Conservation (phyloP, 2,113 vertebrate species). For the Notarius lentiginosus region DNA sequence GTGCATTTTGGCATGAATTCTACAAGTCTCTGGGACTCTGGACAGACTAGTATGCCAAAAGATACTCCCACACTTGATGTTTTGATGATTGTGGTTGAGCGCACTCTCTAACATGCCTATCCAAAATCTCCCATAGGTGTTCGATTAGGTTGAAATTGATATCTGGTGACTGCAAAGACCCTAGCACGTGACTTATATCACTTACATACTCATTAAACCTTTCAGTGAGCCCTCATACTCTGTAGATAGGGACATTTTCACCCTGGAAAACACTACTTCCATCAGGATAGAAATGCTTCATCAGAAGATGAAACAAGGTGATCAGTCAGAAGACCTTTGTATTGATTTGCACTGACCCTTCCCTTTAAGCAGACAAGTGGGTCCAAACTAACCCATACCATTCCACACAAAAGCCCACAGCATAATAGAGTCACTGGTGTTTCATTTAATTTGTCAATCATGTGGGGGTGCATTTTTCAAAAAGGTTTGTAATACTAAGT, state of each 20-base stretch:
- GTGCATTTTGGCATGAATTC: background rate
- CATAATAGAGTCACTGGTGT: background rate
- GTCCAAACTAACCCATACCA: background rate
- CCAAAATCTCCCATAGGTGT: background rate
- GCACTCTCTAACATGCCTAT: background rate
- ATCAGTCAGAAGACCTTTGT: background rate
- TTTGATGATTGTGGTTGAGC: background rate
- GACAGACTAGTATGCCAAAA: background rate
- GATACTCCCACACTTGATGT: background rate
- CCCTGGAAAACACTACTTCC: background rate
- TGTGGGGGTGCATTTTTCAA: background rate
- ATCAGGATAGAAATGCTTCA: background rate
- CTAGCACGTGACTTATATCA: background rate
- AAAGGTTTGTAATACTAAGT: background rate
- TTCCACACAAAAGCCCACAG: background rate
- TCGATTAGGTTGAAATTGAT: background rate
- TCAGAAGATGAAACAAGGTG: background rate
- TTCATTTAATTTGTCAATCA: background rate
- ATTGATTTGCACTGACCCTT: background rate
- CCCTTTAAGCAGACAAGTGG: background rate
- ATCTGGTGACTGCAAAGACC: background rate
- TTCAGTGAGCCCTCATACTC: background rate
- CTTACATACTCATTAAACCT: background rate
- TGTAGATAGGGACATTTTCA: background rate
- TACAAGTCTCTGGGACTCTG: background rate